These are phyloP conservation scores for Natator depressus DNA, from an alignment of 2,113 vertebrate species.

Conservation along the genomic window DNA sequence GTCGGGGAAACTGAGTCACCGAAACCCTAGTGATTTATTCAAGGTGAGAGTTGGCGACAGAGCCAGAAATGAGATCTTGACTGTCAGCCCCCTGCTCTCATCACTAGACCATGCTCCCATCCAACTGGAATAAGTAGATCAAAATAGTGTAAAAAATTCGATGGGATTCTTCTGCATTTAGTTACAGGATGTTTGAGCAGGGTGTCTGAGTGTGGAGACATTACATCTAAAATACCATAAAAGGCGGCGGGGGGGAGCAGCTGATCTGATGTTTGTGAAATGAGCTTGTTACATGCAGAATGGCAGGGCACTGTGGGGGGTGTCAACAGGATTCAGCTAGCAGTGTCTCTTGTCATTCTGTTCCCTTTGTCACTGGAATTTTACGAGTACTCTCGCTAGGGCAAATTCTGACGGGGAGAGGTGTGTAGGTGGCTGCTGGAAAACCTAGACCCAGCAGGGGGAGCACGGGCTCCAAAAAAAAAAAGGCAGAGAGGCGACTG, in stretches of 20 bases:
- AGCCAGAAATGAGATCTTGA: neutral
- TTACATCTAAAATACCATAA: neutral
- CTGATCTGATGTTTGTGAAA: neutral
- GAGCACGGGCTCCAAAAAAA: neutral
- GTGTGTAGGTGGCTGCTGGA: neutral
- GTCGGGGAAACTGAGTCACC: neutral
- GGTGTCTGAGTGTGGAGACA: neutral
- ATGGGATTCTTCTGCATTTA: neutral
- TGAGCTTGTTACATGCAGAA: neutral
- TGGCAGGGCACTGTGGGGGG: neutral
- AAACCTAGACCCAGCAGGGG: neutral
- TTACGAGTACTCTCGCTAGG: neutral
- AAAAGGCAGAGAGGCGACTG: neutral
- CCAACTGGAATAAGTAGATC: neutral
- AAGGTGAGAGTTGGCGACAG: neutral
- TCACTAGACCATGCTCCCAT: neutral
- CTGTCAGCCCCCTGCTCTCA: neutral
- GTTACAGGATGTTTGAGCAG: neutral
- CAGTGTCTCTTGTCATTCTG: neutral
- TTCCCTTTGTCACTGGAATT: neutral
- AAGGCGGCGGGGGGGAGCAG: neutral
- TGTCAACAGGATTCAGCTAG: neutral
- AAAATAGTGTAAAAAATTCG: neutral
- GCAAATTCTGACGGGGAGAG: neutral
- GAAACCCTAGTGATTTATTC: neutral